phyloP scores from a whole-genome alignment of 2,797 vertebrate species.

The Peromyscus nudipes region DNA sequence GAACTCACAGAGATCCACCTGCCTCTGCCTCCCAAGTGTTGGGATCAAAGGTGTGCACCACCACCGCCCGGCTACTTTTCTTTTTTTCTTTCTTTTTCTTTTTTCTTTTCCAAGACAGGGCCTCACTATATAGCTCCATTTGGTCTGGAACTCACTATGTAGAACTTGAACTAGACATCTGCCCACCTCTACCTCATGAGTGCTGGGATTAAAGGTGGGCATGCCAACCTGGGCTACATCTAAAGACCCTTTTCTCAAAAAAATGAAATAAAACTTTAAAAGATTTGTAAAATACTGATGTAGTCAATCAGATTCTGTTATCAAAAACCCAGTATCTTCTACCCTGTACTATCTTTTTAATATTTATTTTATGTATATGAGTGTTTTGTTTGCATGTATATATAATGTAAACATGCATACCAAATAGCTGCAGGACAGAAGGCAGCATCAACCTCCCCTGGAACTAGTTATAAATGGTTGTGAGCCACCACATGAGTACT shows the following conservation, averaged over 20 bases:
- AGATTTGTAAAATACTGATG: background rate
- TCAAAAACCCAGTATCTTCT: background rate
- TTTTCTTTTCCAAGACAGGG: background rate
- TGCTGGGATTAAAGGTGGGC: background rate
- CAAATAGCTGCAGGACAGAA: background rate
- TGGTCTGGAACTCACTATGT: too few species aligned
- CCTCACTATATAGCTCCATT: background rate
- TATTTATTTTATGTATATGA: background rate
- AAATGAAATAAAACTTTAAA: background rate
- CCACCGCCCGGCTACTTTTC: background rate
- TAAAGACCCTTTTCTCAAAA: background rate
- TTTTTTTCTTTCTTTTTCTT: background rate
- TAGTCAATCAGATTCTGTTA: background rate
- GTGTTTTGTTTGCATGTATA: background rate
- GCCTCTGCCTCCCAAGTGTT: too few species aligned
- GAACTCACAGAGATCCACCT: too few species aligned
- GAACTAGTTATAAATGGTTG: background rate
- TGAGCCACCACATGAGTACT: too few species aligned
- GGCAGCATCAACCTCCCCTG: background rate
- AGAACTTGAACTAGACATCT: background rate
- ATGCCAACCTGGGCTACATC: background rate
- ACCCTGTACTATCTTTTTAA: background rate
- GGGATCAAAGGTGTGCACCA: too few species aligned
- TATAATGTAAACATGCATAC: background rate
- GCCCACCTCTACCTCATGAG: background rate